Percentiles rank a stretch among this genome's conserved stretches.
phyloP scores from a whole-genome alignment of 1,140 invertebrate genomes.

The Drosophila athabasca region DNA sequence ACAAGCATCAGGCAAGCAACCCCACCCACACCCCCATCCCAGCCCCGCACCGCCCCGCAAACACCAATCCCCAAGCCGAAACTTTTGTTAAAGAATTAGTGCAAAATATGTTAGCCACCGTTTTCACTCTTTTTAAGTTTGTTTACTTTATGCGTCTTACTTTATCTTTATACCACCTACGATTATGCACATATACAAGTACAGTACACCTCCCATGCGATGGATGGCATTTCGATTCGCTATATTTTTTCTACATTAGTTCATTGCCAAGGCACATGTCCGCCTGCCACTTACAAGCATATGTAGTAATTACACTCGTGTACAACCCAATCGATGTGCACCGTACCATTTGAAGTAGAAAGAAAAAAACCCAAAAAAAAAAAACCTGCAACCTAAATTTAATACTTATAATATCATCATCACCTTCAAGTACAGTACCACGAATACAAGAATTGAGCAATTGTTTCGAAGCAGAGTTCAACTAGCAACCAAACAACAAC shows the following conservation, averaged over 20 bases:
- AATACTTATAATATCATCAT: constrained; percentile 44
- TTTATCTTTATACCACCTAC: constrained; percentile 28
- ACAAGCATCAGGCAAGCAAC: constrained; percentile 34
- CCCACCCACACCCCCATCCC: background rate
- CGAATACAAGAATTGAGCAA: constrained; percentile 64
- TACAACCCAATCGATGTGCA: constrained; percentile 45
- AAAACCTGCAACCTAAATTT: constrained; percentile 6
- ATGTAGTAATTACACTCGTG: constrained; percentile 32
- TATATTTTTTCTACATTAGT: constrained; percentile 38
- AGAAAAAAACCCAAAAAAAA: constrained; percentile 48
- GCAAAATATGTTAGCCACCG: constrained; percentile 24
- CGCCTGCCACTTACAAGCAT: constrained; percentile 6
- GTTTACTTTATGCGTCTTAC: constrained; percentile 28
- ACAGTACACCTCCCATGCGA: constrained; percentile 25
- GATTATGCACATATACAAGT: constrained; percentile 3
- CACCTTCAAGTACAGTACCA: constrained; percentile 67
- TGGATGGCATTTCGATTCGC: constrained; percentile 41
- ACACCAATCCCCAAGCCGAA: background rate
- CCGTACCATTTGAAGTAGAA: constrained; percentile 66
- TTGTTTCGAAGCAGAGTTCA: constrained; percentile 67
- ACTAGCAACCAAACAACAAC: constrained; percentile 78
- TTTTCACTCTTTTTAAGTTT: constrained; percentile 41
- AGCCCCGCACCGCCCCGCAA: background rate
- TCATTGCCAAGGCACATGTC: constrained; percentile 35
- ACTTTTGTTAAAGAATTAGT: constrained; percentile 35